phyloP scores from a whole-genome alignment of 2,113 vertebrate species.

The Oriolus oriolus region DNA sequence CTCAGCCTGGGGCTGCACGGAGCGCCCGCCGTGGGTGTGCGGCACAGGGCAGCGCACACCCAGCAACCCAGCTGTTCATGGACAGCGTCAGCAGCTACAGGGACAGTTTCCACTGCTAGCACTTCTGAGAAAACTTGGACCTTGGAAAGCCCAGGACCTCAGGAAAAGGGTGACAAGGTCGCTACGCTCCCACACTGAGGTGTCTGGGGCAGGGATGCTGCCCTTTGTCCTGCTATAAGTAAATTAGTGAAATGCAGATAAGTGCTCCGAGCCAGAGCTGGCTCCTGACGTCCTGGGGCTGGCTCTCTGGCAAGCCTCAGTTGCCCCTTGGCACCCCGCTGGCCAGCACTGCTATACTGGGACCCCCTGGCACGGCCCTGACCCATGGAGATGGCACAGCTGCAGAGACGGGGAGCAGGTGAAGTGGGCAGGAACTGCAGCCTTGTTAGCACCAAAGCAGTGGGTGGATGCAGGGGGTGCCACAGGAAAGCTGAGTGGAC shows the following conservation, averaged over 20 bases:
- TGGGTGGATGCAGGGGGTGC: not conserved
- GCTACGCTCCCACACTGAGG: not conserved
- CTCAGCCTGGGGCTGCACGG: not conserved
- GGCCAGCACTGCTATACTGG: not conserved
- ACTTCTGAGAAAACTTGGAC: not conserved
- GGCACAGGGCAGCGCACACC: accelerated
- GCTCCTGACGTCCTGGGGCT: not conserved
- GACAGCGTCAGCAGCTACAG: not conserved
- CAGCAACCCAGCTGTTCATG: not conserved
- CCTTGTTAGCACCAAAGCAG: not conserved
- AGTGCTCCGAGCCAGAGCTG: accelerated
- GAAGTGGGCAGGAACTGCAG: not conserved
- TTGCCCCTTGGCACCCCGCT: not conserved
- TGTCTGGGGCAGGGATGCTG: not conserved
- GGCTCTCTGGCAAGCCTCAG: not conserved
- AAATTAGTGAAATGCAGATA: not conserved
- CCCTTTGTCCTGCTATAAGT: accelerated
- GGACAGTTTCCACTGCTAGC: not conserved
- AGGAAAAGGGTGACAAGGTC: not conserved
- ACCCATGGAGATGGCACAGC: not conserved
- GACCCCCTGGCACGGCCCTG: not conserved
- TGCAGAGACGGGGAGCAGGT: not conserved
- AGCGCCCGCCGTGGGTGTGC: accelerated
- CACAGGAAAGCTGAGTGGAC: not conserved
- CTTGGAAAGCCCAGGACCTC: not conserved